Evolutionary conservation across 2,888 invertebrate genomes (phyloP).

Genomic region (Dasysyrphus albostriatus): DNA sequence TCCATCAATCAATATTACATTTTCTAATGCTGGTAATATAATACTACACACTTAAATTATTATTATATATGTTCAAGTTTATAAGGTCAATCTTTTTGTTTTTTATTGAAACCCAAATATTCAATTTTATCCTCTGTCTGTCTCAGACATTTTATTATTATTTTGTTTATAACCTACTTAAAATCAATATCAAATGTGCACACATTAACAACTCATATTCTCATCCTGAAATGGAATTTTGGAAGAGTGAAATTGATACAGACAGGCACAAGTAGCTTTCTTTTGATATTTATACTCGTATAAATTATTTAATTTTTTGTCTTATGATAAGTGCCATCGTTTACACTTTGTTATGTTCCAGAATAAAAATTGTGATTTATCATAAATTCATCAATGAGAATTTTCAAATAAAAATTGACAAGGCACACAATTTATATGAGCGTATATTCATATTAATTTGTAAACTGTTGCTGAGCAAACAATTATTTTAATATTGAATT

Average conservation of each 20-base stretch:
- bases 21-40: neutral
- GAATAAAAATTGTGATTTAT: conserved; percentile 1
- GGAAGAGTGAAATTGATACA: neutral
- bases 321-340: neutral
- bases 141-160: neutral
- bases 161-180: neutral
- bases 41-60: neutral
- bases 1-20: neutral
- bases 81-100: conserved; percentile 1
- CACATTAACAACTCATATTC: neutral
- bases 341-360: neutral
- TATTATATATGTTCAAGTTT: neutral
- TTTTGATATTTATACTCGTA: neutral
- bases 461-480: too few species aligned
- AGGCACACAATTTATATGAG: too few species aligned
- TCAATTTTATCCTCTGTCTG: conserved; percentile 7
- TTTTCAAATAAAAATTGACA: too few species aligned
- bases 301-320: neutral
- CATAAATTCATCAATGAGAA: neutral
- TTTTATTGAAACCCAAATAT: neutral
- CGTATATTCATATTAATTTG: too few species aligned
- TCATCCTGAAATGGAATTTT: neutral
- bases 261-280: neutral
- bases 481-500: too few species aligned
- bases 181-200: neutral